Percentiles rank a stretch among this genome's conserved stretches.
Conservation (phyloP, 2,113 vertebrate species). For the Elanus axillaris region DNA sequence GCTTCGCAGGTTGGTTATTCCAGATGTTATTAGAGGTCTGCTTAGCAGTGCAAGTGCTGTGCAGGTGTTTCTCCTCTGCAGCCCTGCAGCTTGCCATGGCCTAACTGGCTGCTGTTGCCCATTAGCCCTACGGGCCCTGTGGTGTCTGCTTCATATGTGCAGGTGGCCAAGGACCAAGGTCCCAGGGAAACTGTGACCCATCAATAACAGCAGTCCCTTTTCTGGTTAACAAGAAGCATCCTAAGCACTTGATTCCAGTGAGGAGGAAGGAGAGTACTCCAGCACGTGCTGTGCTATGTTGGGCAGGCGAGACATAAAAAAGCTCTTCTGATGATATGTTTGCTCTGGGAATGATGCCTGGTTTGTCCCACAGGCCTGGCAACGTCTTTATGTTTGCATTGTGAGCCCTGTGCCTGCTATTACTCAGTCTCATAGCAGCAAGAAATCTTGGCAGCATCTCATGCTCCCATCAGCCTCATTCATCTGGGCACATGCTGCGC, state of each 20-base stretch:
- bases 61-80: neutral
- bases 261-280: neutral
- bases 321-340: neutral
- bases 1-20: neutral
- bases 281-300: neutral
- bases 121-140: rapidly evolving
- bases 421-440: neutral
- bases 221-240: neutral
- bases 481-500: neutral
- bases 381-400: neutral
- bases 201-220: neutral
- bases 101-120: neutral
- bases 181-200: neutral
- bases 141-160: neutral
- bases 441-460: neutral
- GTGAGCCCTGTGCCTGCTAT: neutral
- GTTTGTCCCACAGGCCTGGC: neutral
- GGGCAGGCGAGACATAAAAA: neutral
- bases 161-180: neutral
- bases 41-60: neutral
- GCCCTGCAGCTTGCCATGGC: neutral
- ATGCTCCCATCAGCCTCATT: neutral
- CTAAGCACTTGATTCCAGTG: neutral
- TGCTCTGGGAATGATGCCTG: neutral
- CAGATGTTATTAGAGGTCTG: neutral